Base-by-base conservation (phyloP, 2,888 invertebrate species). In the Leistus spinibarbis region DNA sequence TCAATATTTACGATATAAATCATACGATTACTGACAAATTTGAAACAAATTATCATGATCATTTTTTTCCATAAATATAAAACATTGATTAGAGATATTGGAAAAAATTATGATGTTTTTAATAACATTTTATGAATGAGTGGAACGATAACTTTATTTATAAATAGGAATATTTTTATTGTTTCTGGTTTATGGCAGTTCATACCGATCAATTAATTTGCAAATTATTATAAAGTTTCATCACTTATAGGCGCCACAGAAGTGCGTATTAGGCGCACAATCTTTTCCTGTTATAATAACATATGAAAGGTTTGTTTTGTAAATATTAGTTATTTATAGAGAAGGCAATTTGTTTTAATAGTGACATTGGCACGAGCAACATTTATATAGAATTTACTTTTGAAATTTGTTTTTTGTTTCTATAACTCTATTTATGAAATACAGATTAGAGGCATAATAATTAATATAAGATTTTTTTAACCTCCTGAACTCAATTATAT, bases 1-100 rank as follows among this genome's bases (percentile, higher is more conserved):
- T 63, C 24, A 64, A 64, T 71, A 71, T 71, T 71, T 71, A 71
- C 64, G 54, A 54, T 40, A 71, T 54, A 63, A 71, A 64, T 71
- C 64, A 64, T 40, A 27, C 1, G 1, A 19, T 22, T 5, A 22
- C 16, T 64, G 63, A 64, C 71, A 71, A 71, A 71, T 71, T 64
- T 71, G 63, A 27, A 23, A 54, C 71, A 71, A 64, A 71, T 71
- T 70, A 70, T 70, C 69, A 20, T 1, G 40, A 40, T 1, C 40
- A 9, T 22, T 23, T 1, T 69, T 69, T 69, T 69, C 40, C 57
- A 69, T 60, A 10, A 23, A 16, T 23, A 10, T 53, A 57, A 13
- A 24, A 23, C 20, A 57, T 22, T 54, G 68, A 68, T 68, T 56
- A 68, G 9, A 56, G 23, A 9, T n/a, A 69, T 60, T 54, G 24